Conservation (phyloP, 2,888 invertebrate species). For the Brachylomia viminalis region DNA sequence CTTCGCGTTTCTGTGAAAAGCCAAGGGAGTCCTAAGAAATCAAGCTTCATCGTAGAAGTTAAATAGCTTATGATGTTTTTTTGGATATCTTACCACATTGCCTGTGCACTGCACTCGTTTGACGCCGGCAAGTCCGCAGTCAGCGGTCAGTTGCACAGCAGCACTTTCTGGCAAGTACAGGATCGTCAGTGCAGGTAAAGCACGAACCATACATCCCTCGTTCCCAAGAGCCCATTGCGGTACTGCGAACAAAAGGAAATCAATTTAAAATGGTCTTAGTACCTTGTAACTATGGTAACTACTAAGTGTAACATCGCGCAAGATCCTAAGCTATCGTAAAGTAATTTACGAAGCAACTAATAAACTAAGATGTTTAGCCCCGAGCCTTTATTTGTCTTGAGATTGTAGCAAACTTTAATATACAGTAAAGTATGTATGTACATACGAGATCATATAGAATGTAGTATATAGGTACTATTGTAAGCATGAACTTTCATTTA, state of each 20-base stretch:
- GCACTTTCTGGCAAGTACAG: conserved; percentile 94
- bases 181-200: conserved; percentile 93
- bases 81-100: conserved; percentile 91
- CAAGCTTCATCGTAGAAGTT: not conserved
- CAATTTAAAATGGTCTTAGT: conserved; percentile 10
- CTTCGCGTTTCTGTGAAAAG: conserved; percentile 90
- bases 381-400: conserved; percentile 56
- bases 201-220: conserved; percentile 93
- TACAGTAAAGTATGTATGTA: conserved; percentile 12
- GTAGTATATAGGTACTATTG: not conserved
- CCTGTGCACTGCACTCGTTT: conserved; percentile 94
- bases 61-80: not conserved
- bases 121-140: conserved; percentile 94
- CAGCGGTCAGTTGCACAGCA: conserved; percentile 93
- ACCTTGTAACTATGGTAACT: conserved; percentile 14
- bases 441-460: conserved; percentile 15
- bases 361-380: conserved; percentile 51
- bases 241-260: conserved; percentile 86
- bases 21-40: conserved; percentile 15
- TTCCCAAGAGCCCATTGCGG: conserved; percentile 93
- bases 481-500: conserved; percentile 7
- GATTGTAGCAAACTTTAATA: conserved; percentile 39
- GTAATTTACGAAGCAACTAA: conserved; percentile 46
- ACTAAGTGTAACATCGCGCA: conserved; percentile 15
- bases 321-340: conserved; percentile 48